Conservation (phyloP, 2,888 invertebrate genomes). For the Noctua pronuba region DNA sequence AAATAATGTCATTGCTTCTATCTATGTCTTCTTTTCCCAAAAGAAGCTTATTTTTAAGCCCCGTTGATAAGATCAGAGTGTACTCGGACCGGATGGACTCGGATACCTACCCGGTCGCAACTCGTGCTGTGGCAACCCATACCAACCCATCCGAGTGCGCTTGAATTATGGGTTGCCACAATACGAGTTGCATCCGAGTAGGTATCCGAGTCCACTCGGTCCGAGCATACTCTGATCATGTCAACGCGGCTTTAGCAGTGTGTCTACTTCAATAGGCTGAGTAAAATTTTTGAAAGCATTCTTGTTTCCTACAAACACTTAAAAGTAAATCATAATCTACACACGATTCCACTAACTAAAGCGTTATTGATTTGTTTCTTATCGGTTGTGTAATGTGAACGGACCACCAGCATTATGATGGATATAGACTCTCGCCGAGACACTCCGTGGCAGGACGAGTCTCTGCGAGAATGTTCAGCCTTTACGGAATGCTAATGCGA, state of each 20-base stretch:
- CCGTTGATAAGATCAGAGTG: too few species aligned
- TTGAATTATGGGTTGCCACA: too few species aligned
- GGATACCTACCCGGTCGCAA: too few species aligned
- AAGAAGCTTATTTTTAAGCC: neutral
- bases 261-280: neutral
- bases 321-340: neutral
- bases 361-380: neutral
- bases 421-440: neutral
- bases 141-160: too few species aligned
- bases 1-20: neutral
- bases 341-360: neutral
- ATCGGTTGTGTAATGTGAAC: neutral
- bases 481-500: neutral
- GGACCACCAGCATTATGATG: neutral
- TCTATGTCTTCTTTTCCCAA: neutral
- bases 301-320: neutral
- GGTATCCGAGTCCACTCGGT: too few species aligned
- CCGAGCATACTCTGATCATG: too few species aligned
- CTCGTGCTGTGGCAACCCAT: too few species aligned
- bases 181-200: too few species aligned
- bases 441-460: too few species aligned
- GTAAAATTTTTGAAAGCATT: neutral
- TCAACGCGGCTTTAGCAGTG: neutral
- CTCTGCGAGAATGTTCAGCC: neutral
- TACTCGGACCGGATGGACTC: too few species aligned